Conservation (phyloP, 2,888 invertebrate genomes). For the Lapara coniferarum region DNA sequence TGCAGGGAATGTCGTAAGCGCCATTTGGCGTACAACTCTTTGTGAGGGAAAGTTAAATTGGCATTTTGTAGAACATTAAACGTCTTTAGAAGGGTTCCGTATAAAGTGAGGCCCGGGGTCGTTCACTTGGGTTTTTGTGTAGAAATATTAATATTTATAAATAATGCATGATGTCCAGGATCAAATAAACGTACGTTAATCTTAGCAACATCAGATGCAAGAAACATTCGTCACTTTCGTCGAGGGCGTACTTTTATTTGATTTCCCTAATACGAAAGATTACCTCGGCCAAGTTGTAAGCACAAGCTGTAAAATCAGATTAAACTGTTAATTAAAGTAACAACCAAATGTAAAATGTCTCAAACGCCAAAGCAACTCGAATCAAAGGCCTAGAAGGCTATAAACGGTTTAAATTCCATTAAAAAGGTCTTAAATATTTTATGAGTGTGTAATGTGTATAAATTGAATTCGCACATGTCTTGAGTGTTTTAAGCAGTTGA, state of each 20-base stretch:
- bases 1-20: slow-evolving; percentile 1
- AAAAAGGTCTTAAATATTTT: slow-evolving; percentile 21
- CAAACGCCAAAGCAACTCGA: slow-evolving; percentile 1
- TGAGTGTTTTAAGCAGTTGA: slow-evolving; percentile 12
- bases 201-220: background rate
- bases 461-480: slow-evolving; percentile 19
- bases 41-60: slow-evolving; percentile 19
- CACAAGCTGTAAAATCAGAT: background rate
- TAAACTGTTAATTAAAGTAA: slow-evolving; percentile 8
- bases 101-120: background rate
- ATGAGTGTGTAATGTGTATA: slow-evolving; percentile 2
- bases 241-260: background rate
- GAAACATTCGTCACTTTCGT: too few species aligned
- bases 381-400: slow-evolving; percentile 7
- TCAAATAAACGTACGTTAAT: background rate
- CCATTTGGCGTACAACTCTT: background rate
- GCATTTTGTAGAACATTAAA: slow-evolving; percentile 16
- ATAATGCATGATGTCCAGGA: background rate
- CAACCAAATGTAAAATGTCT: background rate
- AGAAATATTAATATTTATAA: background rate
- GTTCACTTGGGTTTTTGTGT: background rate
- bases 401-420: slow-evolving; percentile 19
- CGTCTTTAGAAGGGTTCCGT: background rate
- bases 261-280: background rate
- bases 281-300: background rate